These are phyloP conservation scores for Lepidochitona cinerea DNA, from an alignment of 2,888 invertebrate genomes.

Conservation along the genomic window DNA sequence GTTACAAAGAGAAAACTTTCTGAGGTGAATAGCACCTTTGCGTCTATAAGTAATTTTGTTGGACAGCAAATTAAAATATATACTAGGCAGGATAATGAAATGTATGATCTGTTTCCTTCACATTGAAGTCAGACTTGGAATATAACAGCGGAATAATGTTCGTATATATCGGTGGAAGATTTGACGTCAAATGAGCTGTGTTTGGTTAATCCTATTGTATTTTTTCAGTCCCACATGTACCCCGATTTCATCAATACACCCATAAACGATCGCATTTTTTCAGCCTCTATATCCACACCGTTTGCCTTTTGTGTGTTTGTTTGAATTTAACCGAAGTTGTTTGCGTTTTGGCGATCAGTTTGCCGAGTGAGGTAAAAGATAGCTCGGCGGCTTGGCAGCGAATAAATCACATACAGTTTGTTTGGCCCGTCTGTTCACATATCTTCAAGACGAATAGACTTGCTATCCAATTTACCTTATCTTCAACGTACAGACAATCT, in stretches of 20 bases:
- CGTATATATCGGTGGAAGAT: background rate
- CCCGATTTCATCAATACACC: background rate
- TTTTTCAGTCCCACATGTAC: background rate
- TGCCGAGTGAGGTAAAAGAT: background rate
- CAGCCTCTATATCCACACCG: background rate
- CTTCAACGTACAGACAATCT: too few species aligned
- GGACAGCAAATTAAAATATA: background rate
- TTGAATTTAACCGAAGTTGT: background rate
- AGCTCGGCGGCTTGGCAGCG: background rate
- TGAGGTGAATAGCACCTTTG: background rate
- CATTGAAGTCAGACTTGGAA: too few species aligned
- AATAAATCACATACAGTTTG: background rate
- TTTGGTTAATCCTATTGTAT: background rate
- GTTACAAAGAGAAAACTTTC: slow-evolving; percentile 7
- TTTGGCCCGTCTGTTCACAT: background rate
- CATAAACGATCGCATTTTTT: background rate
- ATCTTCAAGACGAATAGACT: background rate
- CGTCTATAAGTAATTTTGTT: background rate
- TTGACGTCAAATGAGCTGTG: background rate
- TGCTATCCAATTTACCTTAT: background rate
- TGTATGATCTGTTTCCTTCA: too few species aligned
- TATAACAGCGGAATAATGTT: too few species aligned
- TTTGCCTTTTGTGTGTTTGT: background rate
- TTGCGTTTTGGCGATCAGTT: background rate
- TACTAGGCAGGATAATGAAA: too few species aligned